phyloP scores from a whole-genome alignment of 2,888 invertebrate species.

The Phorcus lineatus region DNA sequence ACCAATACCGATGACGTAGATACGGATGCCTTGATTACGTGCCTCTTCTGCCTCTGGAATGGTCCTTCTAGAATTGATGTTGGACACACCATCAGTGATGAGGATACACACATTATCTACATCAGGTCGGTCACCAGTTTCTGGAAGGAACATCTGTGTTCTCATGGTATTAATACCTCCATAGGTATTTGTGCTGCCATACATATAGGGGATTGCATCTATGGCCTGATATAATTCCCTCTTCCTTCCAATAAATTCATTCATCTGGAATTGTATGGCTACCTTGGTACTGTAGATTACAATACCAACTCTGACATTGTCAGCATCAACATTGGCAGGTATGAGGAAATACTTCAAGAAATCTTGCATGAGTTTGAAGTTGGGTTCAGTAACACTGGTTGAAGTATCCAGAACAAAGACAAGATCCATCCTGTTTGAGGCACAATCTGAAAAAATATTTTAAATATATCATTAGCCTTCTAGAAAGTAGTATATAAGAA shows the following conservation, averaged over 20 bases:
- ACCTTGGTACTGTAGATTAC: constrained; percentile 47
- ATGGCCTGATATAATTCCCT: constrained; percentile 51
- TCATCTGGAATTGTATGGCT: constrained; percentile 56
- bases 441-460: too few relatives aligned
- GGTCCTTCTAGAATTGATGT: constrained; percentile 56
- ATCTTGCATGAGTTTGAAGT: constrained; percentile 52
- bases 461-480: too few relatives aligned
- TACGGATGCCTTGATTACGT: constrained; percentile 34
- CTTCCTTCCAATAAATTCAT: constrained; percentile 43
- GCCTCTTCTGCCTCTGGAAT: constrained; percentile 52
- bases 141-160: constrained; percentile 50
- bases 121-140: constrained; percentile 53
- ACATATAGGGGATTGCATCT: constrained; percentile 50
- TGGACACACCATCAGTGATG: constrained; percentile 64
- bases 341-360: constrained; percentile 57
- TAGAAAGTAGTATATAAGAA: too few relatives aligned
- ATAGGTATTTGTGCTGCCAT: constrained; percentile 66
- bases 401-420: constrained; percentile 67
- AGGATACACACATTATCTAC: constrained; percentile 56
- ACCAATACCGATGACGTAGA: constrained; percentile 44
- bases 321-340: constrained; percentile 47
- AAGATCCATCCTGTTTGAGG: constrained; percentile 46
- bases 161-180: constrained; percentile 55
- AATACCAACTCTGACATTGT: constrained; percentile 57
- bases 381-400: constrained; percentile 56